These are phyloP conservation scores for Telmatochromis bifrenatus DNA, from an alignment of 2,113 vertebrate species.

Conservation along the genomic window DNA sequence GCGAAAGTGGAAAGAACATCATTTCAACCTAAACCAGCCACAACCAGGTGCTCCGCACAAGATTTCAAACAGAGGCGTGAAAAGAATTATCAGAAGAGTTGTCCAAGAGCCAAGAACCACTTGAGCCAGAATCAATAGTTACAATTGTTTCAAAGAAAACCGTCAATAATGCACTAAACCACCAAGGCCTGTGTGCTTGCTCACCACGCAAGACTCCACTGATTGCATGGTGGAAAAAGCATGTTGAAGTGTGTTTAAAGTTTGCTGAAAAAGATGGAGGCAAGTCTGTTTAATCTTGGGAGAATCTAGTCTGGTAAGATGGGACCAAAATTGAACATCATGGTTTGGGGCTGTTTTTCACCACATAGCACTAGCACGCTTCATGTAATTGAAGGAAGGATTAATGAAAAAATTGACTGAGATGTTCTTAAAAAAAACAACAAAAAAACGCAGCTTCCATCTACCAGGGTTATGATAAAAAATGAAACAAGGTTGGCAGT, in stretches of 20 bases:
- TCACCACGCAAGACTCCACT: not conserved
- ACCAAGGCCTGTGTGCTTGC: not conserved
- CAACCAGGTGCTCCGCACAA: not conserved
- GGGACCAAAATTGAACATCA: not conserved
- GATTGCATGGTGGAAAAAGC: not conserved
- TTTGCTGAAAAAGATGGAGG: not conserved
- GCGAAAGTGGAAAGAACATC: not conserved
- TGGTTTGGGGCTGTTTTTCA: not conserved
- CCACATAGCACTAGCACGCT: not conserved
- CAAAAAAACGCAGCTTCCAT: not conserved
- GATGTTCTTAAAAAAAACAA: not conserved
- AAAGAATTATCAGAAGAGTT: not conserved
- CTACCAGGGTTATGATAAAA: not conserved
- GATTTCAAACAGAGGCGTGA: not conserved
- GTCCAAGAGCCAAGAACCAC: not conserved
- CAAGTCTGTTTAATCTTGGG: not conserved
- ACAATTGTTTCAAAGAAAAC: not conserved
- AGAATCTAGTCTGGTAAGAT: not conserved
- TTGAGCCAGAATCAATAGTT: not conserved
- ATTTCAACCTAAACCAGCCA: not conserved
- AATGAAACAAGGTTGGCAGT: fast-evolving
- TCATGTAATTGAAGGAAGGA: not conserved
- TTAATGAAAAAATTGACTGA: not conserved
- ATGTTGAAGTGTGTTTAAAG: not conserved
- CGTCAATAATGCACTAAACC: not conserved